Conservation (phyloP, 2,113 vertebrate genomes). For the Alces alces region DNA sequence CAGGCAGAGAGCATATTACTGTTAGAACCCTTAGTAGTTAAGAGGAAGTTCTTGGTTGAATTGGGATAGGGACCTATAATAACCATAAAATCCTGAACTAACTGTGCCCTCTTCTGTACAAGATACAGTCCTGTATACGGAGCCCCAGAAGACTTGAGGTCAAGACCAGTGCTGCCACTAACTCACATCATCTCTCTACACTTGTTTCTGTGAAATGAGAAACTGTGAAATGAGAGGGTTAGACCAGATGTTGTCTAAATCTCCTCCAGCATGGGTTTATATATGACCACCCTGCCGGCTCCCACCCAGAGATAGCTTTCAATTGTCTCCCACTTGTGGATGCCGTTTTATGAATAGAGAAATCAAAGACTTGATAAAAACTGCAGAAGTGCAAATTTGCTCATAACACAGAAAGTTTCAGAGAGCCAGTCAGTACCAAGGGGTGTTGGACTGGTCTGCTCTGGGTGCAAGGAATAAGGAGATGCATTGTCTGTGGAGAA, state of each 20-base stretch:
- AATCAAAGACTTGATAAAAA: not conserved
- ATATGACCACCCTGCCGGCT: not conserved
- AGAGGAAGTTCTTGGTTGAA: constrained; percentile 18
- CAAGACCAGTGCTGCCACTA: not conserved
- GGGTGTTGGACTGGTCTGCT: not conserved
- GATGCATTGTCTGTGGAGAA: not conserved
- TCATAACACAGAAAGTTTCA: not conserved
- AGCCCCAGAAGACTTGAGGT: not conserved
- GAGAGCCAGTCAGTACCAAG: not conserved
- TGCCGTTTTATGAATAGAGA: not conserved
- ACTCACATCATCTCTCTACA: not conserved
- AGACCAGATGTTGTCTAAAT: not conserved
- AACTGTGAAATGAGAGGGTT: not conserved
- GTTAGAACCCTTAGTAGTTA: not conserved
- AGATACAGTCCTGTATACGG: not conserved
- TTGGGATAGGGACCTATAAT: not conserved
- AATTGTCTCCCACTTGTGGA: not conserved
- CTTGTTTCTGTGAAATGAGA: too few species aligned
- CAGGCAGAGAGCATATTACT: not conserved
- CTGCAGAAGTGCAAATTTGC: not conserved
- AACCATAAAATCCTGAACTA: not conserved
- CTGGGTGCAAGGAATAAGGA: not conserved
- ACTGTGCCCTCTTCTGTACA: not conserved
- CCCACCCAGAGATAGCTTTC: not conserved
- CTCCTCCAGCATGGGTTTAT: not conserved